Percentiles rank a stretch among this genome's conserved stretches.
Evolutionary conservation across 2,113 vertebrate genomes (phyloP).

Genomic region (Andinoacara biseriatus): DNA sequence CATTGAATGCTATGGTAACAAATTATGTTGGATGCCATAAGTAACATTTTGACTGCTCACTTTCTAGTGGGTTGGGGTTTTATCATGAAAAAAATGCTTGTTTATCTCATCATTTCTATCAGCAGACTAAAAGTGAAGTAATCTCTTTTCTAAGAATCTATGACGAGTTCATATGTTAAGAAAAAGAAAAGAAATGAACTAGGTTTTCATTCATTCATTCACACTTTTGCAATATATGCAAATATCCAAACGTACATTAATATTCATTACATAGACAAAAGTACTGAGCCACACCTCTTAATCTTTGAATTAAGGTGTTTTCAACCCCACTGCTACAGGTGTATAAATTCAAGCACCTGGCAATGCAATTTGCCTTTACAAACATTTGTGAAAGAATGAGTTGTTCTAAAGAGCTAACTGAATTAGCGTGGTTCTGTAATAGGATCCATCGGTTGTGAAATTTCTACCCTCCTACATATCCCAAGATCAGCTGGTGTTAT

Average conservation of each 20-base stretch:
- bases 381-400: neutral
- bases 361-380: rapidly evolving
- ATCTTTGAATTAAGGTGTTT: neutral
- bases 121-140: neutral
- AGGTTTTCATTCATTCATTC: neutral
- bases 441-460: neutral
- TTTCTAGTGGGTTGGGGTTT: neutral
- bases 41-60: too few species aligned
- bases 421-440: neutral
- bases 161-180: too few species aligned
- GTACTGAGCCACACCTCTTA: neutral
- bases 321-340: neutral
- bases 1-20: too few species aligned
- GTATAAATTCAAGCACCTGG: neutral
- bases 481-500: neutral
- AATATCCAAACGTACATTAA: neutral
- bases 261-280: neutral
- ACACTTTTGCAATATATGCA: neutral
- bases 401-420: neutral
- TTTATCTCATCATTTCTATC: neutral
- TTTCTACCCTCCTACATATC: neutral
- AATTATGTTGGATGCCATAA: neutral
- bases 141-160: too few species aligned
- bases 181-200: too few species aligned
- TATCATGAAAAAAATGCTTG: too few species aligned